Evolutionary conservation across 1,140 invertebrate genomes (phyloP).

Genomic region (Schlechtendalia chinensis): DNA sequence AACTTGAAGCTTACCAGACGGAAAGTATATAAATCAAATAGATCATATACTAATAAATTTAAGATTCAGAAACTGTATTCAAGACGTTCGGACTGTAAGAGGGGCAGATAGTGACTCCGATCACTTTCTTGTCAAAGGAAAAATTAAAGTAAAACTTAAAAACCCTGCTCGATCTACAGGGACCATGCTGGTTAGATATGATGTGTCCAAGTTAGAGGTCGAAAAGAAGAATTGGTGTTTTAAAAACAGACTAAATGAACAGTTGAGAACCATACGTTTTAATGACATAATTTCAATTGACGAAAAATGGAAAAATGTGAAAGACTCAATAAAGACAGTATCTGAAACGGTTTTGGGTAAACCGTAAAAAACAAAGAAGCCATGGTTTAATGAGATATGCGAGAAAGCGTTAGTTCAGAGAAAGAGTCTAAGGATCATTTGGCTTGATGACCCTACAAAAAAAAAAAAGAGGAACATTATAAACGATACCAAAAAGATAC

Average conservation of each 20-base stretch:
- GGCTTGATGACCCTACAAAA: too few relatives aligned
- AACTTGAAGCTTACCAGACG: background rate
- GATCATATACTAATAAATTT: slow-evolving; percentile 15
- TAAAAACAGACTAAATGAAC: slow-evolving; percentile 16
- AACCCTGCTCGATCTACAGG: background rate
- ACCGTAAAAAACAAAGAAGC: background rate
- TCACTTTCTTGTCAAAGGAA: slow-evolving; percentile 14
- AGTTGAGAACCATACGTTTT: background rate
- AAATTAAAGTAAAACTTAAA: slow-evolving; percentile 16
- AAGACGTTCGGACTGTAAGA: background rate
- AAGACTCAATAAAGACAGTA: background rate
- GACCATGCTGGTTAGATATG: background rate
- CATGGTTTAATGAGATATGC: background rate
- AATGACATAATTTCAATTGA: slow-evolving; percentile 5
- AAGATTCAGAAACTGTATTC: background rate
- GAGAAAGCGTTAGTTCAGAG: too few relatives aligned
- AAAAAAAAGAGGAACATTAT: too few relatives aligned
- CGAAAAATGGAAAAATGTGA: slow-evolving; percentile 2
- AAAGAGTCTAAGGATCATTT: too few relatives aligned
- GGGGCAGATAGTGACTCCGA: slow-evolving; percentile 28
- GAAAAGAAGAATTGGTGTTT: slow-evolving; percentile 14
- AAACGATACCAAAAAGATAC: too few relatives aligned
- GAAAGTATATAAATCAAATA: slow-evolving; percentile 18
- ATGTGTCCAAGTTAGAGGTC: too few relatives aligned
- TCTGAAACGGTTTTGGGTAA: background rate